phyloP scores from a whole-genome alignment of 1,140 invertebrate species.

The Atta cephalotes region DNA sequence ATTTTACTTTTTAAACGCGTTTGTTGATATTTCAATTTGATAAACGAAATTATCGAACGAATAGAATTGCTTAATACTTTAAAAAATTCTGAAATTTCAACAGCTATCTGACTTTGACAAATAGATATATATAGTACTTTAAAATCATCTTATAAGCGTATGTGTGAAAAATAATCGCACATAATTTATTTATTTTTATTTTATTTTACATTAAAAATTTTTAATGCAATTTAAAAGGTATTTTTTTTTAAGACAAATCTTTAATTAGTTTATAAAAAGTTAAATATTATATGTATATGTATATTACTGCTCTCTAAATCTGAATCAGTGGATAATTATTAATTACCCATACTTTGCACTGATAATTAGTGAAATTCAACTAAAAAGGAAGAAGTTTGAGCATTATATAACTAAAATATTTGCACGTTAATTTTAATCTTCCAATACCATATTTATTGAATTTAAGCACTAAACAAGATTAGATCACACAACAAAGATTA shows the following conservation, averaged over 20 bases:
- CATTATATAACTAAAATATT: no score
- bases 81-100: background rate
- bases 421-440: no score
- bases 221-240: background rate
- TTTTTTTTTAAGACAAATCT: background rate
- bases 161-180: background rate
- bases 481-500: no score
- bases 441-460: no score
- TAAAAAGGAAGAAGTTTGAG: no score
- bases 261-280: background rate
- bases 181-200: background rate
- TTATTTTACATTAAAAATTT: background rate
- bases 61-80: background rate
- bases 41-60: background rate
- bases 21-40: background rate
- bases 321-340: no score
- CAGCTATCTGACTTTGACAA: background rate
- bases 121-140: background rate
- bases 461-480: no score
- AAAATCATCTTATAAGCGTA: background rate
- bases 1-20: background rate
- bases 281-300: background rate
- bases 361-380: no score
- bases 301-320: background rate
- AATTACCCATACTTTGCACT: no score